Evolutionary conservation across 2,797 vertebrate species (phyloP).

Genomic region (Clarias fuscus): DNA sequence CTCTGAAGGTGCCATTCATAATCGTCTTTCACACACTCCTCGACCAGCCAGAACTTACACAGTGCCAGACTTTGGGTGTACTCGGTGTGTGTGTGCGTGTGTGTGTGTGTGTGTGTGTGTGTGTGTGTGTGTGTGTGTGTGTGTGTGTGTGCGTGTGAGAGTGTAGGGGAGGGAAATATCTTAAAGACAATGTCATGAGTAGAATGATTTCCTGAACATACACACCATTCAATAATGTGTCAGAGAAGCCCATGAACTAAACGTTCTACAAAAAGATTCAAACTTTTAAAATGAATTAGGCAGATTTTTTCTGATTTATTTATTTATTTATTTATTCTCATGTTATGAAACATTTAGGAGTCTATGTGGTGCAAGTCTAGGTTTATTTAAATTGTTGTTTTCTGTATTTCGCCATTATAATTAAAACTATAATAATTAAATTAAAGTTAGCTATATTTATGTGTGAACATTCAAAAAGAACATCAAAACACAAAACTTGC

Average conservation of each 20-base stretch:
- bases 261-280: background rate
- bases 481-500: background rate
- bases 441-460: background rate
- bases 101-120: background rate
- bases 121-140: background rate
- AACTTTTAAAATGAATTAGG: too few relatives aligned
- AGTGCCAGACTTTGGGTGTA: constrained; percentile 44
- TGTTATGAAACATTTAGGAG: background rate
- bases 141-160: too few relatives aligned
- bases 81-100: background rate
- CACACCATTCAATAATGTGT: background rate
- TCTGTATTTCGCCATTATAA: background rate
- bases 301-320: background rate
- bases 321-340: background rate
- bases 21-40: constrained; percentile 48
- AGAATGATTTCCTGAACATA: background rate
- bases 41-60: constrained; percentile 40
- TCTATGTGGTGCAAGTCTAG: background rate
- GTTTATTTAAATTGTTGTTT: background rate
- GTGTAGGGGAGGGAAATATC: background rate
- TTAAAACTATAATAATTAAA: background rate
- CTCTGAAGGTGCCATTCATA: constrained; percentile 50
- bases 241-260: background rate
- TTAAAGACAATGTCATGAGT: background rate
- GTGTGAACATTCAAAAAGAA: background rate